Percentiles rank a stretch among this genome's conserved stretches.
These are phyloP conservation scores for Actinia equina DNA, from an alignment of 64 coral and sea anemone genomes.

Conservation along the genomic window DNA sequence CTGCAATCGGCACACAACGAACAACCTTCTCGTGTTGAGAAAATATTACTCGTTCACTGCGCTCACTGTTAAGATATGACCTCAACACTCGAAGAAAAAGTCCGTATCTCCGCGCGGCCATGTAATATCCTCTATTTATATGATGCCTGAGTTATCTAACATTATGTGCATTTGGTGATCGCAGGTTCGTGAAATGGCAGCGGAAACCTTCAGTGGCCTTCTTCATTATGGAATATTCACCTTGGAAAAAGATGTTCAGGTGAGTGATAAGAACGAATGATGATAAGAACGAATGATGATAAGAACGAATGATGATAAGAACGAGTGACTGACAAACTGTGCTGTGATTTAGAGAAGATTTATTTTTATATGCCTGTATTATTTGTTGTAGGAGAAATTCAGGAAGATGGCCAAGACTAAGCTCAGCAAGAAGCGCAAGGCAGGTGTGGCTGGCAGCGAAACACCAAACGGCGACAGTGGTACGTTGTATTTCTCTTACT, in stretches of 20 bases:
- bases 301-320: not conserved
- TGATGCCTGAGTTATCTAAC: not conserved
- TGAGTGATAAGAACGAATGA: not conserved
- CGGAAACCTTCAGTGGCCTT: conserved; percentile 81
- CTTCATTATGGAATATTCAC: conserved; percentile 90
- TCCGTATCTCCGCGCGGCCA: too few species aligned
- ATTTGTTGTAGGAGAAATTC: conserved; percentile 62
- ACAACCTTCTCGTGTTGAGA: too few species aligned
- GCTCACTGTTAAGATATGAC: too few species aligned
- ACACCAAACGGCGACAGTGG: conserved; percentile 54
- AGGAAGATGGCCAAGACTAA: conserved; percentile 69
- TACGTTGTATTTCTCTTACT: not conserved
- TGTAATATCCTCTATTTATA: too few species aligned
- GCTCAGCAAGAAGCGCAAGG: conserved; percentile 74
- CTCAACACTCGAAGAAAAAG: too few species aligned
- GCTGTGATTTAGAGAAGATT: too few species aligned
- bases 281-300: not conserved
- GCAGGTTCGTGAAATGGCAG: conserved; percentile 94
- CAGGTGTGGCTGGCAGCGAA: not conserved
- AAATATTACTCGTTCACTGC: not conserved
- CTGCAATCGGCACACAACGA: too few species aligned
- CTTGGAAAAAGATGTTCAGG: conserved; percentile 76
- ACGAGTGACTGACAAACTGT: too few species aligned
- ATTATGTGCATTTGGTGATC: not conserved
- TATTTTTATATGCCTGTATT: not conserved